Conservation (phyloP, 2,888 invertebrate species). For the Sesamia inferens region DNA sequence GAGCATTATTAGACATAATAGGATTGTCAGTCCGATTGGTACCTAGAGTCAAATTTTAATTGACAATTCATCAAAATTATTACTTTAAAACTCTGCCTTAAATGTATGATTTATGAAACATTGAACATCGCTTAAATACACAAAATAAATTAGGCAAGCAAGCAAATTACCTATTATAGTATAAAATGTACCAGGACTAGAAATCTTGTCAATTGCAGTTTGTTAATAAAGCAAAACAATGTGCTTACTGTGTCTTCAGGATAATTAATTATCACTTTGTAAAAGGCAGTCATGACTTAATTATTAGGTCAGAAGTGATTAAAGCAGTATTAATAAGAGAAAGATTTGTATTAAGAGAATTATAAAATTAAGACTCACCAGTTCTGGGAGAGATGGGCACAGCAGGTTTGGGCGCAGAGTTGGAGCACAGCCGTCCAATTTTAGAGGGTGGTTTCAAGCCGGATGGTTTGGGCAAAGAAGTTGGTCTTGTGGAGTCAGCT, state of each 20-base stretch:
- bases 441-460: conserved; percentile 92
- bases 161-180: conserved; percentile 38
- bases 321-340: conserved; percentile 26
- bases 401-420: conserved; percentile 92
- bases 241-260: conserved; percentile 37
- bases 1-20: conserved; percentile 69
- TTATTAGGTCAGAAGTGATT: conserved; percentile 17
- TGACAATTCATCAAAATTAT: conserved; percentile 21
- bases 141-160: conserved; percentile 50
- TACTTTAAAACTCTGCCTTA: conserved; percentile 55
- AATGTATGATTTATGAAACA: conserved; percentile 52
- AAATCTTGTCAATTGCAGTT: conserved; percentile 83
- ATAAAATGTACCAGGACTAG: conserved; percentile 35
- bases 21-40: conserved; percentile 67
- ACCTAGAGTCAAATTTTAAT: conserved; percentile 63
- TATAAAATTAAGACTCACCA: conserved; percentile 78
- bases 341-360: conserved; percentile 21
- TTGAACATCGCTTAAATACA: conserved; percentile 51
- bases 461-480: conserved; percentile 89
- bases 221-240: conserved; percentile 65
- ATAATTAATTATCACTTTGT: conserved; percentile 43
- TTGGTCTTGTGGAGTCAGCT: conserved; percentile 78
- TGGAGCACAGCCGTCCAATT: conserved; percentile 92
- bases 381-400: conserved; percentile 90
- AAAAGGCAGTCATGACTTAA: conserved; percentile 13